Evolutionary conservation across 2,113 vertebrate genomes (phyloP).

Genomic region (Hypanus sabinus): DNA sequence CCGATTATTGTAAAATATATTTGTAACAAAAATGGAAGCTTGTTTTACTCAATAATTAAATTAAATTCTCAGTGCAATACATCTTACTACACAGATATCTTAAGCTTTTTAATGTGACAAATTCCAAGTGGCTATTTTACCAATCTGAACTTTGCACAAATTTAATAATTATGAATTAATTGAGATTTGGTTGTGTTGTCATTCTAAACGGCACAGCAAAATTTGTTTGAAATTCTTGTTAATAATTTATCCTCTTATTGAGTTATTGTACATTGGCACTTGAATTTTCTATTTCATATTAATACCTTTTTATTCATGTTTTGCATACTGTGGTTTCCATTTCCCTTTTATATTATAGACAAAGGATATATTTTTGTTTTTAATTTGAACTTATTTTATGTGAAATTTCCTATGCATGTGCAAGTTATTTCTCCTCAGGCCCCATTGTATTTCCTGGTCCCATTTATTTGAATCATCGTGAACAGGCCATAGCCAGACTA

Average conservation of each 20-base stretch:
- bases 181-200: background rate
- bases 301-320: background rate
- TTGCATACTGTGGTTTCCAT: background rate
- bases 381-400: slow-evolving; percentile 62
- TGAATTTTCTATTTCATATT: background rate
- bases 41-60: background rate
- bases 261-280: background rate
- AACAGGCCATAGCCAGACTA: slow-evolving; percentile 99
- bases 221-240: background rate
- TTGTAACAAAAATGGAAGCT: slow-evolving; percentile 18
- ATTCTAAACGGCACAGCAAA: background rate
- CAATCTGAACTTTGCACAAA: background rate
- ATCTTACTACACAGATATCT: background rate
- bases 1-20: background rate
- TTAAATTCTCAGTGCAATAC: background rate
- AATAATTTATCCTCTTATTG: background rate
- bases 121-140: background rate
- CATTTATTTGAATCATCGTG: slow-evolving; percentile 98
- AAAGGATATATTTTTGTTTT: slow-evolving; percentile 43
- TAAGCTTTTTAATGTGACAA: background rate
- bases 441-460: slow-evolving; percentile 96
- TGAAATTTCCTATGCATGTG: slow-evolving; percentile 96
- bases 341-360: slow-evolving; percentile 15
- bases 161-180: background rate
- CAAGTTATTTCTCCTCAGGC: slow-evolving; percentile 98